A percentile compares a stretch with the other conserved stretches of the same genome.
Evolutionary conservation across 2,113 vertebrate genomes (phyloP).

Genomic region (Pogona vitticeps): DNA sequence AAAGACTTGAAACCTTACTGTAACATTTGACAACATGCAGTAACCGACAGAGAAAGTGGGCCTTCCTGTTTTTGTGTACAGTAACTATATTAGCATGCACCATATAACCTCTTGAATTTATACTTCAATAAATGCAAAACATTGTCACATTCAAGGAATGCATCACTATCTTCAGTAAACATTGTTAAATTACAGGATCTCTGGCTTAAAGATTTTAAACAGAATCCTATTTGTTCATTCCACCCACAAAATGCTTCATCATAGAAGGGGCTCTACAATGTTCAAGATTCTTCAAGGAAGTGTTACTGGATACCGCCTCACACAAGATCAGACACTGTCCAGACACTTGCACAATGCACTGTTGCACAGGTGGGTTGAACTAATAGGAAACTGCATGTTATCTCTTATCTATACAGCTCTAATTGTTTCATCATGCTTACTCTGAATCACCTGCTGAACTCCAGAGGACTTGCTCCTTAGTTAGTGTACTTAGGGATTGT

Average conservation of each 20-base stretch:
- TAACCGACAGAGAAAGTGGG: constrained; percentile 37
- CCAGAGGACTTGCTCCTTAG: background rate
- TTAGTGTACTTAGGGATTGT: background rate
- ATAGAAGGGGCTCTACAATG: no score
- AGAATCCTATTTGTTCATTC: no score
- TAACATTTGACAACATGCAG: constrained; percentile 69
- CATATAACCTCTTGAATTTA: constrained; percentile 48
- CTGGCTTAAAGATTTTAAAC: no score
- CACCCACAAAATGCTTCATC: no score
- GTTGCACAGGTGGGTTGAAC: no score
- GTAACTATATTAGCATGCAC: constrained; percentile 33
- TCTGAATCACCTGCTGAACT: background rate
- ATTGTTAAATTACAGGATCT: constrained; percentile 51
- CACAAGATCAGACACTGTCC: no score
- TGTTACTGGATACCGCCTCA: no score
- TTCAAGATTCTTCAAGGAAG: no score
- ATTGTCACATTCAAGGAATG: background rate
- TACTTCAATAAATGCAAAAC: constrained; percentile 61
- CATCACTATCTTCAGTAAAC: constrained; percentile 58
- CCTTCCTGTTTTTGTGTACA: constrained; percentile 34
- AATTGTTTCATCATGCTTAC: constrained; percentile 31
- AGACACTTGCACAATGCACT: no score
- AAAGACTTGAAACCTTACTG: constrained; percentile 89
- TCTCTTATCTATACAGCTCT: constrained; percentile 50
- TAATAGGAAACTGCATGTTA: background rate